phyloP scores from a whole-genome alignment of 2,797 vertebrate species.

The Margarornis squamiger region DNA sequence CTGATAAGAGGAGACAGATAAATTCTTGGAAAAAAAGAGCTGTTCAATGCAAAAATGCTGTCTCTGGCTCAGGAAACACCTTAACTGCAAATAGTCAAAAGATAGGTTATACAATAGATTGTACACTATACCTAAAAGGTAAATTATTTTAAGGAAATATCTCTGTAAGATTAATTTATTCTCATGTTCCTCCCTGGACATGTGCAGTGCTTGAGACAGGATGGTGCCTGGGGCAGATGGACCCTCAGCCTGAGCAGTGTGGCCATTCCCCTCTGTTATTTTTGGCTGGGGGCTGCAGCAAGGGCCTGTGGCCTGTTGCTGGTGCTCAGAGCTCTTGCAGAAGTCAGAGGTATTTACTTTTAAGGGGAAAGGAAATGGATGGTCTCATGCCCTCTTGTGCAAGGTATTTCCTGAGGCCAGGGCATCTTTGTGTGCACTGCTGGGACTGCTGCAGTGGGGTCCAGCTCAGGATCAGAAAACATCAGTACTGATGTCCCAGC shows the following conservation, averaged over 20 bases:
- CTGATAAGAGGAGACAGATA: not conserved
- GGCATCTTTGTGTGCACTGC: rapidly evolving
- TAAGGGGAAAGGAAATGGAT: not conserved
- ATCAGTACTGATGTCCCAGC: not conserved
- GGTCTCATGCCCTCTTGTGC: rapidly evolving
- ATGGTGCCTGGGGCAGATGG: not conserved
- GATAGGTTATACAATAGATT: too few species aligned
- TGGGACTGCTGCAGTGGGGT: not conserved
- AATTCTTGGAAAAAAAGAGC: not conserved
- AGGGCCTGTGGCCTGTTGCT: not conserved
- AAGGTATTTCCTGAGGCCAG: not conserved
- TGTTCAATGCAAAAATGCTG: not conserved
- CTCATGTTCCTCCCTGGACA: not conserved
- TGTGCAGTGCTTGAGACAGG: not conserved
- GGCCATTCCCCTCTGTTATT: not conserved
- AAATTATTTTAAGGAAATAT: not conserved
- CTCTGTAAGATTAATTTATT: not conserved
- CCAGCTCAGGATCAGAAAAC: not conserved
- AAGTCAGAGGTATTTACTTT: rapidly evolving
- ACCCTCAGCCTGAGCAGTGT: not conserved
- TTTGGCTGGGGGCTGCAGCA: not conserved
- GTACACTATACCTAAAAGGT: not conserved
- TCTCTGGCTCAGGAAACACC: not conserved
- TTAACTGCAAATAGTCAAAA: not conserved
- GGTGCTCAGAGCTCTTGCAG: not conserved